Conservation (phyloP, 1,140 invertebrate species). For the Muscidifurax raptorellus region DNA sequence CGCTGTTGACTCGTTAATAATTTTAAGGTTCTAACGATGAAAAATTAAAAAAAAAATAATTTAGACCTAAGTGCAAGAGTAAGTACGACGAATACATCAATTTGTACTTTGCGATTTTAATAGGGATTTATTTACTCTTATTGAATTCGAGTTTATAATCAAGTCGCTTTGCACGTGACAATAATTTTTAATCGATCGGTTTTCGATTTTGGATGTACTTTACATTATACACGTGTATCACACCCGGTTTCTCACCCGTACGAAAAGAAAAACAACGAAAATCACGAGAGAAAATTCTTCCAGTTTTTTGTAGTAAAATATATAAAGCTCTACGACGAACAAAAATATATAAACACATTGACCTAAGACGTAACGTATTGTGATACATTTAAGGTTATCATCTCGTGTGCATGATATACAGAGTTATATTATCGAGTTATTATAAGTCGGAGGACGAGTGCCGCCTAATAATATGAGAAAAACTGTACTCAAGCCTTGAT, state of each 20-base stretch:
- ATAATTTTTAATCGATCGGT: conserved; percentile 16
- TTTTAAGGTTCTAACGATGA: neutral
- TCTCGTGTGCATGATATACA: conserved; percentile 27
- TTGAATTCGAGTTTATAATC: conserved; percentile 8
- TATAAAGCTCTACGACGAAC: neutral
- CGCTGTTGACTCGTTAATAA: neutral
- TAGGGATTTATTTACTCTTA: conserved; percentile 7
- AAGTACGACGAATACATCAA: neutral
- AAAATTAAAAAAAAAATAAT: neutral
- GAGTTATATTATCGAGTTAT: neutral
- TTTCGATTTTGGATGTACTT: conserved; percentile 16
- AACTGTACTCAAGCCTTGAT: conserved; percentile 21
- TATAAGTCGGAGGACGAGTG: conserved; percentile 35
- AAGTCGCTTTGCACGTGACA: conserved; percentile 28
- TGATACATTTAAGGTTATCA: conserved; percentile 49
- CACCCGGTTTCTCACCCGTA: too few species aligned
- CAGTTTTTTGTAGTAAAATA: conserved; percentile 12
- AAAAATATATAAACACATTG: conserved; percentile 12
- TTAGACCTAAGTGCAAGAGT: neutral
- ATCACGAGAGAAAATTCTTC: conserved; percentile 4
- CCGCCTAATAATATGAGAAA: conserved; percentile 2
- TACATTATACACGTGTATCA: neutral
- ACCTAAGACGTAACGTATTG: conserved; percentile 45
- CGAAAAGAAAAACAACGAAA: neutral
- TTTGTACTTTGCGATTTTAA: conserved; percentile 20